phyloP scores from a whole-genome alignment of 2,888 invertebrate genomes.

The Ligdia adustata region DNA sequence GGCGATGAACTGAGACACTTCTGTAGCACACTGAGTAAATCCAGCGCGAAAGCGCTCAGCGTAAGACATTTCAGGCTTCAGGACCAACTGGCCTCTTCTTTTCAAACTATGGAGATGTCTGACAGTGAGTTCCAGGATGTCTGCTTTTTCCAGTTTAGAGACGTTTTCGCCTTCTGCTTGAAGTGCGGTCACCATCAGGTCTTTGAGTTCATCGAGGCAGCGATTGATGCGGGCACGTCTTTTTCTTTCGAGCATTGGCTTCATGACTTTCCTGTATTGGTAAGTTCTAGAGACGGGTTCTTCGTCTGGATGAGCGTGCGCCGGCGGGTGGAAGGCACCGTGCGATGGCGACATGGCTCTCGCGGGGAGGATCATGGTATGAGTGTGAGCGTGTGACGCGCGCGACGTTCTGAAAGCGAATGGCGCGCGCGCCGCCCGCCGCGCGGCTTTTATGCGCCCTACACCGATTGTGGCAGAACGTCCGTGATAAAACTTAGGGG shows the following conservation, averaged over 20 bases:
- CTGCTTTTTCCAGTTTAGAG: constrained; percentile 93
- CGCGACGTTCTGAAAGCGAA: constrained; percentile 76
- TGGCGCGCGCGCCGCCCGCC: constrained; percentile 75
- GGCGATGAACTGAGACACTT: constrained; percentile 89
- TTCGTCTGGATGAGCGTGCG: constrained; percentile 70
- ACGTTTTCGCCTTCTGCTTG: constrained; percentile 95
- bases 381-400: constrained; percentile 51
- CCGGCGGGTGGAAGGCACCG: constrained; percentile 79
- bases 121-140: constrained; percentile 93
- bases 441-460: constrained; percentile 77
- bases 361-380: constrained; percentile 75
- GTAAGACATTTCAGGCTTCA: constrained; percentile 87
- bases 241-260: constrained; percentile 94
- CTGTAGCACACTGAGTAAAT: constrained; percentile 94
- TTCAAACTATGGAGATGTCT: constrained; percentile 92
- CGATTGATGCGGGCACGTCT: constrained; percentile 94
- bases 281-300: constrained; percentile 93
- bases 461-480: constrained; percentile 82
- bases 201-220: constrained; percentile 94
- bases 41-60: constrained; percentile 93
- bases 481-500: constrained; percentile 80
- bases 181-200: constrained; percentile 93
- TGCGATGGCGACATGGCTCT: constrained; percentile 79
- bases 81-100: constrained; percentile 85
- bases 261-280: constrained; percentile 97